Percentiles rank a stretch among this genome's conserved stretches.
These are phyloP conservation scores for Tortrix viridana DNA, from an alignment of 2,888 invertebrate genomes.

Conservation along the genomic window DNA sequence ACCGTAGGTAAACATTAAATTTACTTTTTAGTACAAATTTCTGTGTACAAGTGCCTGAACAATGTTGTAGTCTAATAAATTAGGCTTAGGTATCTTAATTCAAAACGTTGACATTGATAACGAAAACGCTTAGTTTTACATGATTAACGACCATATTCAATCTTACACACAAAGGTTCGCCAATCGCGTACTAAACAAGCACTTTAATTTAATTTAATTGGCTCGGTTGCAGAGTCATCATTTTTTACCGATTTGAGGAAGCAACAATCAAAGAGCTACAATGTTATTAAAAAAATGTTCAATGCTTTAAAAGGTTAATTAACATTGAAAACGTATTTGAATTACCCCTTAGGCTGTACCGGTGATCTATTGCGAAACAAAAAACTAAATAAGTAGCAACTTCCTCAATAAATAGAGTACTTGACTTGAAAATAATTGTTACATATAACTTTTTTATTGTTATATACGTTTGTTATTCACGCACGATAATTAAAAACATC, in stretches of 20 bases:
- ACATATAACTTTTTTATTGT: not conserved
- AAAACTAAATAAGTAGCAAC: slow-evolving; percentile 1
- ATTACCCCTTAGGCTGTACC: slow-evolving; percentile 20
- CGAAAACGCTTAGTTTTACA: too few relatives aligned
- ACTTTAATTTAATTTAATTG: slow-evolving; percentile 19
- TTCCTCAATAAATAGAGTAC: slow-evolving; percentile 4
- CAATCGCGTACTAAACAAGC: not conserved
- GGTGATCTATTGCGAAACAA: slow-evolving; percentile 7
- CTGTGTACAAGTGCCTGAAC: too few relatives aligned
- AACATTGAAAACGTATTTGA: slow-evolving; percentile 24
- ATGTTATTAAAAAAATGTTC: slow-evolving; percentile 25
- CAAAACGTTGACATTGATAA: too few relatives aligned
- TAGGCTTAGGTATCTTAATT: too few relatives aligned
- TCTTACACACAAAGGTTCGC: slow-evolving; percentile 15
- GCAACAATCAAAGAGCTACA: slow-evolving; percentile 21
- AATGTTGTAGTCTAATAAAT: too few relatives aligned
- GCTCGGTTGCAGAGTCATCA: slow-evolving; percentile 16
- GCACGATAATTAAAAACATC: too few relatives aligned
- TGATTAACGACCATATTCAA: slow-evolving; percentile 6
- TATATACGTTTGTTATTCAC: too few relatives aligned
- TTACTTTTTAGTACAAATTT: too few relatives aligned
- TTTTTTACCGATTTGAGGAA: slow-evolving; percentile 33
- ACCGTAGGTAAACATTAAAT: too few relatives aligned
- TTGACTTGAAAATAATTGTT: not conserved
- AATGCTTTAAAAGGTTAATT: slow-evolving; percentile 21